phyloP scores from a whole-genome alignment of 92 coral and sea anemone species.

The Montipora capitata region DNA sequence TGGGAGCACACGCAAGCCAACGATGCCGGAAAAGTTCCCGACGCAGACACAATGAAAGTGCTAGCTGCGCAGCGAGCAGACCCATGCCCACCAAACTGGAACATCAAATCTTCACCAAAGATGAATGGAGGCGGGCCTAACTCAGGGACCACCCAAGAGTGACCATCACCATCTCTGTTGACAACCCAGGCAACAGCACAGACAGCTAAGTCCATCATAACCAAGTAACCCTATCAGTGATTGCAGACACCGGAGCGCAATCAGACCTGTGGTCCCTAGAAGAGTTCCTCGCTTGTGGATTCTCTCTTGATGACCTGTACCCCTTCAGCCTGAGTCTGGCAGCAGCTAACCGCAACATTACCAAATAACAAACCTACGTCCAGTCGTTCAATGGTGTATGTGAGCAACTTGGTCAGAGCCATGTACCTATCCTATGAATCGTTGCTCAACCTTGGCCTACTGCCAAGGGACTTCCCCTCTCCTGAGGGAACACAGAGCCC shows the following conservation, averaged over 20 bases:
- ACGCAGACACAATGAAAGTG: too few species aligned
- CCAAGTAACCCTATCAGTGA: not conserved
- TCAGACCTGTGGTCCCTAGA: constrained; percentile 43
- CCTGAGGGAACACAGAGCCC: too few species aligned
- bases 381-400: too few species aligned
- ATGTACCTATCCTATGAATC: too few species aligned
- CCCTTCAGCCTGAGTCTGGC: constrained; percentile 68
- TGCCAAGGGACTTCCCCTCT: too few species aligned
- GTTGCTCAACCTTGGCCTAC: too few species aligned
- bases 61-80: too few species aligned
- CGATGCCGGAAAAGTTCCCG: too few species aligned
- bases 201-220: not conserved
- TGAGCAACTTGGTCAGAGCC: too few species aligned
- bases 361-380: constrained; percentile 38
- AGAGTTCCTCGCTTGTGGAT: too few species aligned
- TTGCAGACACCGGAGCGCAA: constrained; percentile 44
- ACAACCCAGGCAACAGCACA: constrained; percentile 20
- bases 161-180: constrained; percentile 51
- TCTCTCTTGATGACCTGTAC: constrained; percentile 36
- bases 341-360: constrained; percentile 67
- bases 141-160: constrained; percentile 75
- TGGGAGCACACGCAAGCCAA: too few species aligned
- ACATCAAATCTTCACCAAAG: not conserved
- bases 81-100: too few species aligned
- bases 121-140: constrained; percentile 55